These are phyloP conservation scores for Corella eumyota DNA, from an alignment of 23 tunicate genomes.

Conservation along the genomic window DNA sequence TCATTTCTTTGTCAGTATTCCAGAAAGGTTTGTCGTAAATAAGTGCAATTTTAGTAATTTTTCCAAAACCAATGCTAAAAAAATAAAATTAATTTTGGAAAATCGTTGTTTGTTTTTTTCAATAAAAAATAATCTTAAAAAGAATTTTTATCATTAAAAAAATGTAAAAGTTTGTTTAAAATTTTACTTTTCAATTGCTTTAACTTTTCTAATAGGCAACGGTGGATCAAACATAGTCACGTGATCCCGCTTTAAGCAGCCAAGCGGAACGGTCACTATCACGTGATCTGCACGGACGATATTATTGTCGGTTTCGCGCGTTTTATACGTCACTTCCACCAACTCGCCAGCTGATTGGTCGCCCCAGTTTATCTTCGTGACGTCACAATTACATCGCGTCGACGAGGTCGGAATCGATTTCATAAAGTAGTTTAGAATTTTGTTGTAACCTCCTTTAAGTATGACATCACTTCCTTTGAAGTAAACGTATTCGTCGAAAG, in stretches of 20 bases:
- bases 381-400: slow-evolving; percentile 4
- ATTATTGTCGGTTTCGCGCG: neutral
- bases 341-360: neutral
- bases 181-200: slow-evolving; percentile 15
- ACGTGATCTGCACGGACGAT: slow-evolving; percentile 36
- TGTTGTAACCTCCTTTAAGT: neutral
- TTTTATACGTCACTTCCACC: neutral
- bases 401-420: neutral
- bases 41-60: slow-evolving; percentile 19
- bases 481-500: neutral
- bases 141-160: no score
- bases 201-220: slow-evolving; percentile 9
- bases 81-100: no score
- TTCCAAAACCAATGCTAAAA: slow-evolving; percentile 14
- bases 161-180: no score
- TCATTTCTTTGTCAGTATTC: neutral
- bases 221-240: slow-evolving; percentile 15
- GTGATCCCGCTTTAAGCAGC: slow-evolving; percentile 16
- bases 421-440: neutral
- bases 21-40: slow-evolving; percentile 35
- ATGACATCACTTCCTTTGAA: neutral
- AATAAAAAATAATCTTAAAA: neutral
- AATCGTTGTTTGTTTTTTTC: no score
- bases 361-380: neutral
- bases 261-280: slow-evolving; percentile 44